Conservation (phyloP, 2,797 vertebrate genomes). For the Clarias pachynema region DNA sequence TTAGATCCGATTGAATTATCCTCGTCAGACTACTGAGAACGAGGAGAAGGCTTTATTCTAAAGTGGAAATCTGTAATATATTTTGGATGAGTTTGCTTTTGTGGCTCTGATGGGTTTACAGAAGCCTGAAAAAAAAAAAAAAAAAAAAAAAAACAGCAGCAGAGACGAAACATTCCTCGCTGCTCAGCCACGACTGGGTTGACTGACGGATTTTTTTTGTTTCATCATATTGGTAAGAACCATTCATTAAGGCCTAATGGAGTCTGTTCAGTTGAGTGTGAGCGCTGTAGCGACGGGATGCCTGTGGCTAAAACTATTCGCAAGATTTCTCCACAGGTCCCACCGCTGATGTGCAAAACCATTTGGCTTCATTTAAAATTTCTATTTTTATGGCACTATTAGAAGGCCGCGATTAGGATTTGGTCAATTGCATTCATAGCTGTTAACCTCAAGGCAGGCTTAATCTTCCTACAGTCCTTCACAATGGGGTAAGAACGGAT, state of each 20-base stretch:
- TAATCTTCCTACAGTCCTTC: background rate
- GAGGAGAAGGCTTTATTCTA: slow-evolving; percentile 37
- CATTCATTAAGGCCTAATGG: slow-evolving; percentile 28
- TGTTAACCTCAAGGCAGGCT: slow-evolving; percentile 15
- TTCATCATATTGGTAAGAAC: slow-evolving; percentile 18
- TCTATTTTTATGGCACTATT: slow-evolving; percentile 40
- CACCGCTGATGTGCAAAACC: slow-evolving; percentile 24
- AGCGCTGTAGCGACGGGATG: background rate
- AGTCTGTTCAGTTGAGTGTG: background rate
- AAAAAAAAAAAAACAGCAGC: background rate
- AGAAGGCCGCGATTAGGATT: slow-evolving; percentile 26
- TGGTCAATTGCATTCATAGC: slow-evolving; percentile 24
- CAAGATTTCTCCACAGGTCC: slow-evolving; percentile 5
- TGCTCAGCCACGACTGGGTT: slow-evolving; percentile 23
- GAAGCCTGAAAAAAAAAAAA: slow-evolving; percentile 13
- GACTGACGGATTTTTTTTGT: slow-evolving; percentile 7
- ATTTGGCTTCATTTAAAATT: slow-evolving; percentile 44
- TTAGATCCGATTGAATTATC: slow-evolving; percentile 26
- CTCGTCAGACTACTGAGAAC: slow-evolving; percentile 12
- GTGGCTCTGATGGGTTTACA: slow-evolving; percentile 20
- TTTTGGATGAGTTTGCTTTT: slow-evolving; percentile 52
- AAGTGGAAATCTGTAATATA: slow-evolving; percentile 47
- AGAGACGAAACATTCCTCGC: background rate
- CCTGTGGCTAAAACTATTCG: slow-evolving; percentile 14
- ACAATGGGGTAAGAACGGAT: background rate